These are phyloP conservation scores for Psettodes erumei DNA, from an alignment of 2,113 vertebrate species.

Conservation along the genomic window DNA sequence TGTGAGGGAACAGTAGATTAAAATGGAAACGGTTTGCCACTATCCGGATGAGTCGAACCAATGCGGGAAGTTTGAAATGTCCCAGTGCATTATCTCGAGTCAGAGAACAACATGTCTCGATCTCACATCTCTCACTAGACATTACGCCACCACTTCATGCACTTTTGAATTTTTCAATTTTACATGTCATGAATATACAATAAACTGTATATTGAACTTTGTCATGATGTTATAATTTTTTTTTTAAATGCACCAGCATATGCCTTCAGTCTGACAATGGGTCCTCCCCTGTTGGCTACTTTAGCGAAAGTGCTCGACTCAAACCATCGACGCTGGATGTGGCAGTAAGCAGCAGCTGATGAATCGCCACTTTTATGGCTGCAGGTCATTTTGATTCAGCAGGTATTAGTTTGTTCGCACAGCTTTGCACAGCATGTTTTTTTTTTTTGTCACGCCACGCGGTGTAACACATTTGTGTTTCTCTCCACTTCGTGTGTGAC, in stretches of 20 bases:
- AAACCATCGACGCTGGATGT: background rate
- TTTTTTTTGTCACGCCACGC: no score
- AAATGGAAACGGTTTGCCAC: constrained; percentile 2
- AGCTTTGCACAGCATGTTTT: background rate
- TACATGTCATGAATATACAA: no score
- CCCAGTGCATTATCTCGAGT: background rate
- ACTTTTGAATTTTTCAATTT: no score
- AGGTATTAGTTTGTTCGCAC: background rate
- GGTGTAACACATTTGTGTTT: no score
- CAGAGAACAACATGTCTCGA: background rate
- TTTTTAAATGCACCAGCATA: no score
- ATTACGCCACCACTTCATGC: no score
- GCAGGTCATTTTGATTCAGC: background rate
- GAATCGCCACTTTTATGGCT: background rate
- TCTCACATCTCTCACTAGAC: no score
- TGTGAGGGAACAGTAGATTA: constrained; percentile 2
- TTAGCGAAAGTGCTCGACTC: constrained; percentile 6
- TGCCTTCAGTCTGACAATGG: background rate
- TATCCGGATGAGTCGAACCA: background rate
- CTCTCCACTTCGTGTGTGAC: background rate
- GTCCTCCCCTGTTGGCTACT: background rate
- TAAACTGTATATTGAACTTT: no score
- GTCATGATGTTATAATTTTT: no score
- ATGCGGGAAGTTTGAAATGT: background rate
- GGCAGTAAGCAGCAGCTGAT: background rate